A percentile compares a stretch with the other conserved stretches of the same genome.
Evolutionary conservation across 2,888 invertebrate species (phyloP).

Genomic region (Balanococcus diminutus): DNA sequence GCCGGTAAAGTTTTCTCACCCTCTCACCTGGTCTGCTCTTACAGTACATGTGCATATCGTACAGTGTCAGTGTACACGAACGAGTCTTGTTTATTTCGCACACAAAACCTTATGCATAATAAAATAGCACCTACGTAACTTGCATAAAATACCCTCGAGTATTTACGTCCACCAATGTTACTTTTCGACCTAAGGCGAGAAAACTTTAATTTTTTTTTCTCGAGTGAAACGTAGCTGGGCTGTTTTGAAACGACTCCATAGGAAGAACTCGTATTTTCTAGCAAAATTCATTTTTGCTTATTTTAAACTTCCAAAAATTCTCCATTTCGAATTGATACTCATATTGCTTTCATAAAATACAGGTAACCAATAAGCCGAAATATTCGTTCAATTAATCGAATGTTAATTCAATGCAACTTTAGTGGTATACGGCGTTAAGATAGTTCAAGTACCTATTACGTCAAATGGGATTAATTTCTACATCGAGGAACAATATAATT

Average conservation of each 20-base stretch:
- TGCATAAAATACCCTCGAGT: neutral
- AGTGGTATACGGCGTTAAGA: too few species aligned
- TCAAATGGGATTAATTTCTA: neutral
- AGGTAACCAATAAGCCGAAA: too few species aligned
- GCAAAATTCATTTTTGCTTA: neutral
- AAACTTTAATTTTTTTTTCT: neutral
- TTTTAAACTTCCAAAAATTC: neutral
- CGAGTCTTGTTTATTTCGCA: neutral
- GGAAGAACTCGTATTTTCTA: neutral
- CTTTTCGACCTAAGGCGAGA: neutral
- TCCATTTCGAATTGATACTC: neutral
- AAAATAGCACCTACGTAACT: neutral
- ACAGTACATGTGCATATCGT: neutral
- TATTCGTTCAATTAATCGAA: too few species aligned
- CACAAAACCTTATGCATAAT: neutral
- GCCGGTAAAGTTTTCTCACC: neutral
- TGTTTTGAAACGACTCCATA: neutral
- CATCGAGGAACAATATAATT: neutral
- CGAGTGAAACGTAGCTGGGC: neutral
- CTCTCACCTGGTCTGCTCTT: neutral
- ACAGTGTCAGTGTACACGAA: too few species aligned
- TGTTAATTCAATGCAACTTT: too few species aligned
- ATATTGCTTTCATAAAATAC: too few species aligned
- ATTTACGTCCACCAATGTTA: neutral
- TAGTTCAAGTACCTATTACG: too few species aligned